Percentiles rank a stretch among this genome's conserved stretches.
phyloP scores from a whole-genome alignment of 2,888 invertebrate genomes.

The Pogonocherus hispidulus region DNA sequence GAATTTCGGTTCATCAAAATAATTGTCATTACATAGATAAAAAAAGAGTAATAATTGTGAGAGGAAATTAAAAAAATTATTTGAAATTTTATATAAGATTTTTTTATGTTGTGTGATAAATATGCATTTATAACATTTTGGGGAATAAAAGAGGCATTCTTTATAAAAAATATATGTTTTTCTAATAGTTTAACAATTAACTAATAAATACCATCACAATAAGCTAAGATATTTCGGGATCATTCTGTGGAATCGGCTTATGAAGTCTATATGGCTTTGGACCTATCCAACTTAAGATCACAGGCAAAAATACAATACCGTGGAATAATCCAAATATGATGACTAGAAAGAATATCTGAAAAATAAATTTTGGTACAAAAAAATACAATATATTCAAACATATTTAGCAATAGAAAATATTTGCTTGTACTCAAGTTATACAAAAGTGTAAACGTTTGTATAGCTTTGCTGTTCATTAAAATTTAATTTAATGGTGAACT shows the following conservation, averaged over 20 bases:
- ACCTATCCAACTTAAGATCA: slow-evolving; percentile 81
- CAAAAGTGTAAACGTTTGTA: no score
- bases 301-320: slow-evolving; percentile 82
- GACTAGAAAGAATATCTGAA: slow-evolving; percentile 82
- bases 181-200: neutral
- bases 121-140: neutral
- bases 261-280: slow-evolving; percentile 70
- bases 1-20: no score
- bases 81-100: no score
- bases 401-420: no score
- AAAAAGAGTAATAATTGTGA: no score
- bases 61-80: no score
- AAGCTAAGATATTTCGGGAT: slow-evolving; percentile 21
- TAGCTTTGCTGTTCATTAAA: no score
- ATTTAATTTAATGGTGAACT: no score
- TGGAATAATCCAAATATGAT: slow-evolving; percentile 84
- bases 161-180: slow-evolving; percentile 12
- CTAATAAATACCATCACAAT: neutral
- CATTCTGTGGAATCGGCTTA: slow-evolving; percentile 52
- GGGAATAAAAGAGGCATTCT: neutral
- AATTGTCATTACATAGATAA: no score
- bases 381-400: slow-evolving; percentile 13
- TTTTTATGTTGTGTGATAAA: neutral
- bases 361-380: slow-evolving; percentile 55
- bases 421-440: no score